Conservation (phyloP, 1,140 invertebrate species). For the Bathynomus jamesi region DNA sequence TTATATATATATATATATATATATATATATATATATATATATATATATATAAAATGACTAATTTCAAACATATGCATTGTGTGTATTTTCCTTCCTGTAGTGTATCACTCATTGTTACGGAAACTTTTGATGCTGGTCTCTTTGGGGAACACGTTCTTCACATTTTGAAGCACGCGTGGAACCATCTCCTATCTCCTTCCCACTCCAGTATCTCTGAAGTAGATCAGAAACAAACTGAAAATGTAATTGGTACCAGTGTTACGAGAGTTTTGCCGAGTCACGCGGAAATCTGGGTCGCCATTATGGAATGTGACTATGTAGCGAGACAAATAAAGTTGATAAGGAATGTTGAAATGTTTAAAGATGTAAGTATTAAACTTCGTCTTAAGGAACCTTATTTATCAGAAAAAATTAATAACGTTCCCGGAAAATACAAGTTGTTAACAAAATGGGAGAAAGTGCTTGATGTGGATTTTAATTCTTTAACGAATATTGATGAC, state of each 20-base stretch:
- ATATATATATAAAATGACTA: too few species aligned
- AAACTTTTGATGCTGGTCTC: conserved; percentile 67
- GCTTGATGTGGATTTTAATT: conserved; percentile 58
- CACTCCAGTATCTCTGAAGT: too few species aligned
- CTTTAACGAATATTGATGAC: conserved; percentile 49
- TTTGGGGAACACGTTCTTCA: conserved; percentile 64
- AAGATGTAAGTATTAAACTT: conserved; percentile 29
- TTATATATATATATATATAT: too few species aligned
- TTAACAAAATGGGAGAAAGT: conserved; percentile 52
- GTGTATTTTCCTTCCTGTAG: conserved; percentile 42
- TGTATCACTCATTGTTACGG: conserved; percentile 59
- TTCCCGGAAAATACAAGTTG: conserved; percentile 48
- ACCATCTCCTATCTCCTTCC: conserved; percentile 47
- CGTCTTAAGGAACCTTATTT: conserved; percentile 53
- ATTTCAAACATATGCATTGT: not conserved
- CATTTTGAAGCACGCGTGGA: conserved; percentile 59
- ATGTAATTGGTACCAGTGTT: too few species aligned
- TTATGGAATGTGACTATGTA: conserved; percentile 48
- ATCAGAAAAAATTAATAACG: conserved; percentile 55
- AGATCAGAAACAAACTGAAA: not conserved
- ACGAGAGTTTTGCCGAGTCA: conserved; percentile 54
- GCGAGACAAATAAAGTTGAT: conserved; percentile 45
- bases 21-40: not conserved
- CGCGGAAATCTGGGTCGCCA: conserved; percentile 56
- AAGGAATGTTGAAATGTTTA: conserved; percentile 34